Base-by-base conservation (phyloP, 2,888 invertebrate species). In the Spodoptera littoralis region DNA sequence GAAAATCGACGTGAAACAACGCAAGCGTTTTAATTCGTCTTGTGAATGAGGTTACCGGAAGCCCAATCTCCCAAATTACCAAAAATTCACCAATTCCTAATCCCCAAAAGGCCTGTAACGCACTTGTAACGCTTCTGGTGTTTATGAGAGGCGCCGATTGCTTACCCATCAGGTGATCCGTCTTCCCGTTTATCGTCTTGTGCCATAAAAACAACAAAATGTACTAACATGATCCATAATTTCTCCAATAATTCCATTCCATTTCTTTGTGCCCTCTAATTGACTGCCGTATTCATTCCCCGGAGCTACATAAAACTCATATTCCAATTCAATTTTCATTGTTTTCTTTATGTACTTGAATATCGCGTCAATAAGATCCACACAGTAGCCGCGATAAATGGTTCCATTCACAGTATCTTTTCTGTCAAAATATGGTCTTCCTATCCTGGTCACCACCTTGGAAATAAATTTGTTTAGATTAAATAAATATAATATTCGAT, bases 331-430 rank as follows among this genome's bases (percentile, higher is more conserved):
- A 6, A 71, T 52, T 13, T 88, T 81, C 11, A 83, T 66, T 13
- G 83, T 44, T 48, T 80, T 71, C 51, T 81, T 87, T n/a, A 94
- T 91, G 2, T 83, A 67, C 55, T 88, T 68, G 66, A 94, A 96
- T 61, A 99, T 96, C 68, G 96, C 96, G 12, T 96, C 91, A 63
- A 99, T 96, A 0, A 99, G 92, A 87, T 99, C 99, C 56, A 99
- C 96, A 4, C 98, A 97, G 85, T 97, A 99, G 0, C 98, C 98
- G 81, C 97, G 96, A 81, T 95, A 97, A 2, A 60, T 11, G 3
- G 80, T 82, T 1, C 87, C 89, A 22, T 88, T 88, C 41, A 86
- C 85, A 12, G 73, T 66, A 18, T 83, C 74, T 12, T 68, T 53
- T 52, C 81, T 67, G 56, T 87, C 80, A 56, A 90, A 90, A 75